Evolutionary conservation across 2,888 invertebrate genomes (phyloP).

Genomic region (Clitarchus hookeri): DNA sequence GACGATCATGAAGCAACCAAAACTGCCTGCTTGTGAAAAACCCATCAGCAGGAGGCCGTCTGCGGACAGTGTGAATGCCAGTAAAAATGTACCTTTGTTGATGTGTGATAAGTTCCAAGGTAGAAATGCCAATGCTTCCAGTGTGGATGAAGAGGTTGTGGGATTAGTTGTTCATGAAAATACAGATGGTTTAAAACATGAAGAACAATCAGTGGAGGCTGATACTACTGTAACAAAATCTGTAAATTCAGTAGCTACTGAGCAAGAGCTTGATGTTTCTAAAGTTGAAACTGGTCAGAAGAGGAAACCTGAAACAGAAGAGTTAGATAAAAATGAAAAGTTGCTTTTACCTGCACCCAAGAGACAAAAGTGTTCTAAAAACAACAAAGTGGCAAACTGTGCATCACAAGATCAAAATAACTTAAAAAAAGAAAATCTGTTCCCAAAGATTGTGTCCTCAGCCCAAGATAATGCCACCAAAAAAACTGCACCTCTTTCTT

Average conservation of each 20-base stretch:
- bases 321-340: neutral
- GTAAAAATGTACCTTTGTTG: conserved; percentile 29
- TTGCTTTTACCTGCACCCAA: conserved; percentile 31
- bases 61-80: conserved; percentile 30
- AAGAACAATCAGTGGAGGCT: conserved; percentile 24
- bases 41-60: conserved; percentile 31
- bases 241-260: neutral
- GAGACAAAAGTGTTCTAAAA: conserved; percentile 31
- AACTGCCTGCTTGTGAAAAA: conserved; percentile 50
- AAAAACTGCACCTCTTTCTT: conserved; percentile 35
- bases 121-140: conserved; percentile 16
- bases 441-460: neutral
- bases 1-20: conserved; percentile 47
- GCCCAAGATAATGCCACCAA: neutral
- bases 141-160: neutral
- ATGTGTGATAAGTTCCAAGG: conserved; percentile 32
- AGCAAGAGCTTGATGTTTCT: neutral
- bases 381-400: neutral
- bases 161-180: conserved; percentile 5
- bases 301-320: conserved; percentile 28
- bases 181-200: conserved; percentile 27
- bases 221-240: neutral
- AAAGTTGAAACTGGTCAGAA: conserved; percentile 28
- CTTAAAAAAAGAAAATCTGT: conserved; percentile 10
- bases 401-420: neutral